phyloP scores from a whole-genome alignment of 1,140 invertebrate species.

The Pentalonia nigronervosa region DNA sequence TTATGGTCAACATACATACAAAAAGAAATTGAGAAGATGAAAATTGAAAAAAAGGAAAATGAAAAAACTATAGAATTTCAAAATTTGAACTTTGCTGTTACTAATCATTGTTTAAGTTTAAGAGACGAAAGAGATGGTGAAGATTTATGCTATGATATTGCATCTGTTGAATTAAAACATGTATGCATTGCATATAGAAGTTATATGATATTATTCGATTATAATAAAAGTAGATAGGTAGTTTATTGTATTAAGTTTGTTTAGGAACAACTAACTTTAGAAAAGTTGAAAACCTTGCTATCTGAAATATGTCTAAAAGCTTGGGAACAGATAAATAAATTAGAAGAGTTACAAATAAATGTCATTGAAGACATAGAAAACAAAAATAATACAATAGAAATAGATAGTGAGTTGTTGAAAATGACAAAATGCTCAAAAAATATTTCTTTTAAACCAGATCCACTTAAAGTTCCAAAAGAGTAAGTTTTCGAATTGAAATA shows the following conservation, averaged over 20 bases:
- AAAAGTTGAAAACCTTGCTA: slow-evolving; percentile 76
- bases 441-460: slow-evolving; percentile 82
- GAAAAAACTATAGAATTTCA: slow-evolving; percentile 80
- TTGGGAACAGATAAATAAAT: slow-evolving; percentile 83
- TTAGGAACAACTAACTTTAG: slow-evolving; percentile 59
- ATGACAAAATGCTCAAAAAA: slow-evolving; percentile 77
- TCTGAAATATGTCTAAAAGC: slow-evolving; percentile 77
- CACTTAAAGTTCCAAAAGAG: slow-evolving; percentile 70
- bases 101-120: slow-evolving; percentile 80
- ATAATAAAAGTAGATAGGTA: no score
- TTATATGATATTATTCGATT: slow-evolving; percentile 60
- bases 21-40: slow-evolving; percentile 74
- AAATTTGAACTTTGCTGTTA: slow-evolving; percentile 76
- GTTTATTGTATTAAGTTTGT: no score
- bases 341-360: slow-evolving; percentile 81
- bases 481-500: neutral
- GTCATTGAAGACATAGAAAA: slow-evolving; percentile 79
- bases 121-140: slow-evolving; percentile 78
- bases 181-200: slow-evolving; percentile 64
- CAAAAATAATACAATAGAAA: slow-evolving; percentile 78
- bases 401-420: slow-evolving; percentile 79
- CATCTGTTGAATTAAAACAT: slow-evolving; percentile 81
- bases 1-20: slow-evolving; percentile 74
- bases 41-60: slow-evolving; percentile 79
- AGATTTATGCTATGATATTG: slow-evolving; percentile 86